A percentile compares a stretch with the other conserved stretches of the same genome.
Conservation (phyloP, 2,888 invertebrate species). For the Pterostichus madidus region DNA sequence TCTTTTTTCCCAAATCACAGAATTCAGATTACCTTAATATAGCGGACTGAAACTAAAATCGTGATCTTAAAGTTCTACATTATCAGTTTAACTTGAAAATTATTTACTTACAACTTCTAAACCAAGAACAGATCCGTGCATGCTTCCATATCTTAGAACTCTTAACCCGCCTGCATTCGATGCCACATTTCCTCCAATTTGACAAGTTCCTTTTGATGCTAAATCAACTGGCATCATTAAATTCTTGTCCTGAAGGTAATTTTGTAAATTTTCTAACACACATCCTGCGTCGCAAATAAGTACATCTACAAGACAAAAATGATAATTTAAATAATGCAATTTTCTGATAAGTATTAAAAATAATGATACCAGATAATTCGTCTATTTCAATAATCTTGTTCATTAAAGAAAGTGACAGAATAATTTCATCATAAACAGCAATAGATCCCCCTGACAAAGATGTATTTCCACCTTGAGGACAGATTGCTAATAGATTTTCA, state of each 20-base stretch:
- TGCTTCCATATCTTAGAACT: conserved; percentile 93
- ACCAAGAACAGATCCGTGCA: conserved; percentile 94
- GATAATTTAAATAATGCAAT: too few relatives aligned
- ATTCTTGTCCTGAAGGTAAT: conserved; percentile 84
- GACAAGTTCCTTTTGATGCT: conserved; percentile 96
- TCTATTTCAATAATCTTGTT: conserved; percentile 91
- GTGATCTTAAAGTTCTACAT: too few relatives aligned
- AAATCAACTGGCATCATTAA: conserved; percentile 96
- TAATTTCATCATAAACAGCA: conserved; percentile 97
- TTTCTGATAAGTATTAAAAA: too few relatives aligned
- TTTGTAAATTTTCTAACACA: conserved; percentile 91
- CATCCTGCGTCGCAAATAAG: conserved; percentile 94
- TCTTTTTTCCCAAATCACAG: too few relatives aligned
- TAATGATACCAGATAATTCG: conserved; percentile 86
- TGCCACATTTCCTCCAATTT: conserved; percentile 96
- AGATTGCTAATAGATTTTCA: conserved; percentile 89
- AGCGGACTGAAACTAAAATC: too few relatives aligned
- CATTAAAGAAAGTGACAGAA: conserved; percentile 90
- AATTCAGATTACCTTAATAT: too few relatives aligned
- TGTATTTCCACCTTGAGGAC: conserved; percentile 96
- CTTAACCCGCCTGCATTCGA: conserved; percentile 98
- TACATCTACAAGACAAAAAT: conserved; percentile 79
- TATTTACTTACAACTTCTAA: conserved; percentile 92
- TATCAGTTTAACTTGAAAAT: conserved; percentile 12
- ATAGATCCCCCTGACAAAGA: conserved; percentile 96